A percentile compares a stretch with the other conserved stretches of the same genome.
Conservation (phyloP, 2,113 vertebrate genomes). For the Siniperca chuatsi region DNA sequence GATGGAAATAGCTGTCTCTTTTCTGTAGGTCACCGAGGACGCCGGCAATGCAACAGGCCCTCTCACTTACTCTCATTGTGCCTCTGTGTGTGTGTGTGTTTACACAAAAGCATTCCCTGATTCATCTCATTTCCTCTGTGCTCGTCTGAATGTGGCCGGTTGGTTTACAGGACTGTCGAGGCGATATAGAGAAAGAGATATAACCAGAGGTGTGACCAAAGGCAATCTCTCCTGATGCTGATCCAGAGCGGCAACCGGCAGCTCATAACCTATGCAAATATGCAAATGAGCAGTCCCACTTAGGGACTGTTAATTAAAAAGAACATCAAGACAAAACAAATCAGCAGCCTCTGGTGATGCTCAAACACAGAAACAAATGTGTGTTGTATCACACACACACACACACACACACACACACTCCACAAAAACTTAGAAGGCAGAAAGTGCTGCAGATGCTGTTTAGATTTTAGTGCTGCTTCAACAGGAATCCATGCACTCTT, state of each 20-base stretch:
- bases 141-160: slow-evolving; percentile 31
- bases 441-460: no score
- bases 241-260: slow-evolving; percentile 18
- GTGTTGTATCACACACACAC: neutral
- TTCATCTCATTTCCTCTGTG: slow-evolving; percentile 61
- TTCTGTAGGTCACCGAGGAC: slow-evolving; percentile 75
- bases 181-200: neutral
- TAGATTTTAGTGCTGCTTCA: neutral
- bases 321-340: slow-evolving; percentile 63
- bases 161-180: neutral
- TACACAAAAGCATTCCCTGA: slow-evolving; percentile 30
- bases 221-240: slow-evolving; percentile 40
- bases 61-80: neutral
- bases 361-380: slow-evolving; percentile 1
- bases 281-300: slow-evolving; percentile 67
- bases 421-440: neutral
- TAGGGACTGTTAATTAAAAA: slow-evolving; percentile 72
- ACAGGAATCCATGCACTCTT: neutral
- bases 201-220: slow-evolving; percentile 31
- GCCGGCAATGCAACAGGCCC: slow-evolving; percentile 23
- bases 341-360: no score
- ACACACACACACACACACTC: slow-evolving; percentile 14
- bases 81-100: slow-evolving; percentile 16
- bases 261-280: slow-evolving; percentile 61
- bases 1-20: slow-evolving; percentile 73